Evolutionary conservation across 2,113 vertebrate genomes (phyloP).

Genomic region (Poicephalus meyeri): DNA sequence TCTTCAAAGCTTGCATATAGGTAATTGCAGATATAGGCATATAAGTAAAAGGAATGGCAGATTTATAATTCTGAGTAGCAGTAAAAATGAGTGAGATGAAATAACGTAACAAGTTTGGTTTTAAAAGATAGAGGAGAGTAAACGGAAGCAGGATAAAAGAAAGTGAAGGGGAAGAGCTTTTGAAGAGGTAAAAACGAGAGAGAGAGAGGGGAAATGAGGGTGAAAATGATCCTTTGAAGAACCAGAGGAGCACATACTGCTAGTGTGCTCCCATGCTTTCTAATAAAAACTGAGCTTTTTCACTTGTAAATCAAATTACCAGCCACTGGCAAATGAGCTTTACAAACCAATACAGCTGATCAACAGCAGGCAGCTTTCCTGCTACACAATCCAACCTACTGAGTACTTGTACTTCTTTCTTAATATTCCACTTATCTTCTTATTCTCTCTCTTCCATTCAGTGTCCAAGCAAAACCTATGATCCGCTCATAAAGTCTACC

Average conservation of each 20-base stretch:
- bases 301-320: background rate
- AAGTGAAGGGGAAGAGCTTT: background rate
- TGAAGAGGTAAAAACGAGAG: background rate
- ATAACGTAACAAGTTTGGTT: background rate
- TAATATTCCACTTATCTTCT: background rate
- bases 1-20: background rate
- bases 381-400: background rate
- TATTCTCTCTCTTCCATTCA: conserved; percentile 21
- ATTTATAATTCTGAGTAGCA: background rate
- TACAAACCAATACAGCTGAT: background rate
- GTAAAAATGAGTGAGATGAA: background rate
- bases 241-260: background rate
- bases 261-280: background rate
- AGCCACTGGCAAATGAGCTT: background rate
- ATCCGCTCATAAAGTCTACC: conserved; percentile 90
- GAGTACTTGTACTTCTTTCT: background rate
- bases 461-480: conserved; percentile 97
- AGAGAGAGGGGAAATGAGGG: background rate
- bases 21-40: background rate
- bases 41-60: background rate
- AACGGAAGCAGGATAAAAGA: background rate
- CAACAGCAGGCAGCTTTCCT: background rate
- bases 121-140: background rate
- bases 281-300: background rate
- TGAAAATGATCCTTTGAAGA: background rate